Evolutionary conservation across 2,113 vertebrate genomes (phyloP).

Genomic region (Gambusia holbrooki): DNA sequence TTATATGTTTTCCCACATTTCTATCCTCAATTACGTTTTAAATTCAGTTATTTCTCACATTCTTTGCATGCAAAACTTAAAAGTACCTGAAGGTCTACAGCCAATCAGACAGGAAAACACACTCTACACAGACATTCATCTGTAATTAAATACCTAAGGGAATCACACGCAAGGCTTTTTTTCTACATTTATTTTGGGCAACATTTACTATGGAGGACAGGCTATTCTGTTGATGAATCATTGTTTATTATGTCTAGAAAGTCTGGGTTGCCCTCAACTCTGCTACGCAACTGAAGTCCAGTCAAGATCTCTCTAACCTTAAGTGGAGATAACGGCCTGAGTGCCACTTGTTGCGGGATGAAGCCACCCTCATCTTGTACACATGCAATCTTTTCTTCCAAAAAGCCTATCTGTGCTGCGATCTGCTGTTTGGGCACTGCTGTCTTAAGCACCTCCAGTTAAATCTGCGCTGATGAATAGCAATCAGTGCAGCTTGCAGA

Average conservation of each 20-base stretch:
- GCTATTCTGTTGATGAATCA: conserved; percentile 22
- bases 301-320: conserved; percentile 42
- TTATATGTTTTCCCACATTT: not conserved
- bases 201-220: conserved; percentile 6
- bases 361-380: conserved; percentile 76
- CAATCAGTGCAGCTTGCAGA: conserved; percentile 70
- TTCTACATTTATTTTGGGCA: not conserved
- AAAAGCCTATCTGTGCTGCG: conserved; percentile 45
- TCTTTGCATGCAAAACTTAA: not conserved
- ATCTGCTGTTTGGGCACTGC: conserved; percentile 53
- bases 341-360: conserved; percentile 76
- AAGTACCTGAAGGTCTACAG: not conserved
- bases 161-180: conserved; percentile 61
- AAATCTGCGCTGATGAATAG: conserved; percentile 59
- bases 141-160: conserved; percentile 47
- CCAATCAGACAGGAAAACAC: not conserved
- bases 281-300: conserved; percentile 50
- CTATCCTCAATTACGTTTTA: not conserved
- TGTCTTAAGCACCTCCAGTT: conserved; percentile 60
- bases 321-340: conserved; percentile 70
- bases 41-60: not conserved
- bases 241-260: conserved; percentile 63
- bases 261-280: conserved; percentile 47
- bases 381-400: conserved; percentile 67
- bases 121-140: conserved; percentile 21